These are phyloP conservation scores for Chrysolina haemoptera DNA, from an alignment of 2,888 invertebrate species.

Conservation along the genomic window DNA sequence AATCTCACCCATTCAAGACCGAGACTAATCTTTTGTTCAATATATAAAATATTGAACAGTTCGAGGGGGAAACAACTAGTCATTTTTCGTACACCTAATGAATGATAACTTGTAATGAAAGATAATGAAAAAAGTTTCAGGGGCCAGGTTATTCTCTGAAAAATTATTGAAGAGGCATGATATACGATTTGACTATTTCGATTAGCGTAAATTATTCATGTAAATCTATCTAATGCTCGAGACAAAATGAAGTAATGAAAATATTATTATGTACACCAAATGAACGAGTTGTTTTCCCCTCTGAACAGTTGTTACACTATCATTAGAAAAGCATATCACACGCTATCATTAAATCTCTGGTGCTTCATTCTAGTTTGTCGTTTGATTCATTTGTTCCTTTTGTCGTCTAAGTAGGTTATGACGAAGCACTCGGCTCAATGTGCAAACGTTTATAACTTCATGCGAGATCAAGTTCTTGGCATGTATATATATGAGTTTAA, in stretches of 20 bases:
- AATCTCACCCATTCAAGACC: neutral
- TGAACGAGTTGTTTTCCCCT: too few relatives aligned
- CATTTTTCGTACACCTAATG: too few relatives aligned
- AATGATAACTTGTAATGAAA: too few relatives aligned
- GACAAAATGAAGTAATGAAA: too few relatives aligned
- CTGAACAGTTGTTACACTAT: conserved; percentile 14
- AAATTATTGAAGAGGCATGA: too few relatives aligned
- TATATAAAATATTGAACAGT: neutral
- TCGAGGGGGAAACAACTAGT: too few relatives aligned
- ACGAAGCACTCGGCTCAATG: neutral
- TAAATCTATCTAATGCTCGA: too few relatives aligned
- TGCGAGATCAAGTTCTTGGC: conserved; percentile 16
- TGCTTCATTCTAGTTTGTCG: conserved; percentile 33
- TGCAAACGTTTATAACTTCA: neutral
- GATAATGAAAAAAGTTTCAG: too few relatives aligned
- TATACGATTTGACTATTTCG: too few relatives aligned
- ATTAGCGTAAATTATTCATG: too few relatives aligned
- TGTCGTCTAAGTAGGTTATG: conserved; percentile 42
- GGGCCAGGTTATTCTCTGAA: too few relatives aligned
- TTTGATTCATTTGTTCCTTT: conserved; percentile 35
- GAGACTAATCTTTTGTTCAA: neutral
- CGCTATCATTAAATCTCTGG: conserved; percentile 32
- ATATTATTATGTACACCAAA: too few relatives aligned
- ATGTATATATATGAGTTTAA: conserved; percentile 31
- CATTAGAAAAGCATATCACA: conserved; percentile 30